Percentiles rank a stretch among this genome's conserved stretches.
Evolutionary conservation across 2,113 vertebrate genomes (phyloP).

Genomic region (Oceanites oceanicus): DNA sequence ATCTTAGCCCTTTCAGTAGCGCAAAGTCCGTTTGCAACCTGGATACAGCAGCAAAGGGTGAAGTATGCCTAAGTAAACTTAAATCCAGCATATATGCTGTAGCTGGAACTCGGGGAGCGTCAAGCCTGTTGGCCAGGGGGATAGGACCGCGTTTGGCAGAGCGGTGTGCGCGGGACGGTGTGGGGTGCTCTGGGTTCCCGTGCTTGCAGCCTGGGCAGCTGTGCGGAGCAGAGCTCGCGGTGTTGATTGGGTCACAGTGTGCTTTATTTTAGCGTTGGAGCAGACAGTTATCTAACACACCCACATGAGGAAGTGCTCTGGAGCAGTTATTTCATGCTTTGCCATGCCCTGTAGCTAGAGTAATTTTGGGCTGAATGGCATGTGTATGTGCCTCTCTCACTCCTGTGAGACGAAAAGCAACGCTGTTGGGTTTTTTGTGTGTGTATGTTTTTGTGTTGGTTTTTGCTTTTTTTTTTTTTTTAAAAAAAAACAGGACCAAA

Average conservation of each 20-base stretch:
- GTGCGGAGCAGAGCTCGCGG: neutral
- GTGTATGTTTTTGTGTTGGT: neutral
- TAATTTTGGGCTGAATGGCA: slow-evolving; percentile 71
- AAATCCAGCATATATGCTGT: slow-evolving; percentile 31
- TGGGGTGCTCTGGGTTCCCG: neutral
- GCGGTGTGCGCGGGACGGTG: neutral
- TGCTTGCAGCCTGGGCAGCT: slow-evolving; percentile 37
- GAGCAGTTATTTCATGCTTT: slow-evolving; percentile 79
- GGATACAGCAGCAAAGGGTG: slow-evolving; percentile 48
- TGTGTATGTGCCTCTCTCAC: slow-evolving; percentile 58
- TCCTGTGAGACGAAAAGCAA: slow-evolving; percentile 49
- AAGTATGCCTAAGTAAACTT: slow-evolving; percentile 65
- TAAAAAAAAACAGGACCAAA: neutral
- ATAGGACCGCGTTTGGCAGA: neutral
- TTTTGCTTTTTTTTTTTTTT: neutral
- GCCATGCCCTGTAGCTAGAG: slow-evolving; percentile 79
- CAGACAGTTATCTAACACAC: slow-evolving; percentile 81
- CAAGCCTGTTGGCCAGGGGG: slow-evolving; percentile 4
- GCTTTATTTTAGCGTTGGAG: slow-evolving; percentile 74
- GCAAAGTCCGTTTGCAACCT: slow-evolving; percentile 24
- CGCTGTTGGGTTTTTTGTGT: neutral
- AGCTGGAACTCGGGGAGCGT: slow-evolving; percentile 39
- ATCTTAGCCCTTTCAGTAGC: neutral
- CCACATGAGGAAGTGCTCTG: slow-evolving; percentile 77
- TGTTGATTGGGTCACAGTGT: slow-evolving; percentile 29